Base-by-base conservation (phyloP, 1,140 invertebrate genomes). In the Magallana angulata region DNA sequence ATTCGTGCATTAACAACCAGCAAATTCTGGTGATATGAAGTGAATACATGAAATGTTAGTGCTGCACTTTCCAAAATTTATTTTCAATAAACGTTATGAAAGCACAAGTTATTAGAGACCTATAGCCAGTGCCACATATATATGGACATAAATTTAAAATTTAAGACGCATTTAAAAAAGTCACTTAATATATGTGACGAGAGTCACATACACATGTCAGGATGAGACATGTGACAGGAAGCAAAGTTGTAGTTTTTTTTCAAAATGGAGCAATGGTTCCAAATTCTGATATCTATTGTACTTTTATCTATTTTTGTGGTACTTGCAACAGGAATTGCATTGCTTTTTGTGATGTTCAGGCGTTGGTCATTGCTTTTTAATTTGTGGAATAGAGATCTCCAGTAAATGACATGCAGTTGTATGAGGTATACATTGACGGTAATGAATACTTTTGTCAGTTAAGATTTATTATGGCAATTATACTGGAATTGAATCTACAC, bases 381-480 rank as follows among this genome's bases (percentile, higher is more conserved):
- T 82, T 82, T 82, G 80, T 82, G 80, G 80, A 82, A 82, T 82
- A 48, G 80, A 56, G 80, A 48, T 82, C 80, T 82, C n/a, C 80
- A 82, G 80, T 82, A 57, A 82, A 82, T 24, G 80, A 48, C 57
- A 56, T 48, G 80, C 36, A 57, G 57, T 48, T 82, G 80, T 82
- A 56, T 48, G 80, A 82, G 57, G 57, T 82, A 56, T 82, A 82
- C 80, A 56, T 82, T 82, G 80, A 36, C n/a, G 80, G 80, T 82
- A 57, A 48, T 56, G 36, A 82, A 48, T 82, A 68, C 64, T 18
- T 68, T 18, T 18, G 64, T 68, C 16, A 68, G n/a, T 48, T 48
- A 82, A 82, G 80, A 57, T 82, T 57, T 57, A 12, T 82, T 82
- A 56, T 56, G 80, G 36, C 36, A 57, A 56, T 82, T 57, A 82